Evolutionary conservation across 2,113 vertebrate genomes (phyloP).

Genomic region (Leptodactylus fuscus): DNA sequence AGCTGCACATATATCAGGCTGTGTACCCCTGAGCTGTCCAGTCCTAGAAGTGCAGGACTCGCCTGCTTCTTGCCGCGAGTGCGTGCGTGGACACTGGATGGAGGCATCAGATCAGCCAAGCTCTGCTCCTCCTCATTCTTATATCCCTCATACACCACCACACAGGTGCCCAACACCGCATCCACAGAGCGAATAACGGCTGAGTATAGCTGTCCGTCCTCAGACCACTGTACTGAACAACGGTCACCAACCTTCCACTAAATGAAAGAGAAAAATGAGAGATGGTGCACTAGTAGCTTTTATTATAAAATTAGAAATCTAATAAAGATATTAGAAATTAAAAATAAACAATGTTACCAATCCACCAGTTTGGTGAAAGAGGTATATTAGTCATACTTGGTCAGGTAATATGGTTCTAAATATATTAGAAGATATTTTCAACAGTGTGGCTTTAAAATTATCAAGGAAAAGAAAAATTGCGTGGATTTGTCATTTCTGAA

Average conservation of each 20-base stretch:
- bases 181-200: slow-evolving; percentile 61
- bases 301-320: not conserved
- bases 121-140: slow-evolving; percentile 69
- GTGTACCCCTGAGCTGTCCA: slow-evolving; percentile 56
- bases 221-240: slow-evolving; percentile 66
- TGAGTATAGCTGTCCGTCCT: slow-evolving; percentile 64
- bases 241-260: slow-evolving; percentile 66
- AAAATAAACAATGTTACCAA: not conserved
- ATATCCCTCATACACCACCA: slow-evolving; percentile 66
- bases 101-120: slow-evolving; percentile 60
- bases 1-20: slow-evolving; percentile 40
- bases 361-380: not conserved
- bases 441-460: not conserved
- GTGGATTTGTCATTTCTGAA: too few relatives aligned
- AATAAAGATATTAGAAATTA: not conserved
- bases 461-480: too few relatives aligned
- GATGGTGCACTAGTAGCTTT: slow-evolving; percentile 4
- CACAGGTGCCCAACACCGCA: slow-evolving; percentile 61
- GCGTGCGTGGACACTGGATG: slow-evolving; percentile 19
- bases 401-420: not conserved
- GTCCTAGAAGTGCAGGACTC: slow-evolving; percentile 55
- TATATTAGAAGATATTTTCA: not conserved
- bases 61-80: slow-evolving; percentile 55
- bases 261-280: slow-evolving; percentile 27
- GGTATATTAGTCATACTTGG: not conserved